A percentile compares a stretch with the other conserved stretches of the same genome.
phyloP scores from a whole-genome alignment of 2,113 vertebrate species.

The Centropus unirufus region DNA sequence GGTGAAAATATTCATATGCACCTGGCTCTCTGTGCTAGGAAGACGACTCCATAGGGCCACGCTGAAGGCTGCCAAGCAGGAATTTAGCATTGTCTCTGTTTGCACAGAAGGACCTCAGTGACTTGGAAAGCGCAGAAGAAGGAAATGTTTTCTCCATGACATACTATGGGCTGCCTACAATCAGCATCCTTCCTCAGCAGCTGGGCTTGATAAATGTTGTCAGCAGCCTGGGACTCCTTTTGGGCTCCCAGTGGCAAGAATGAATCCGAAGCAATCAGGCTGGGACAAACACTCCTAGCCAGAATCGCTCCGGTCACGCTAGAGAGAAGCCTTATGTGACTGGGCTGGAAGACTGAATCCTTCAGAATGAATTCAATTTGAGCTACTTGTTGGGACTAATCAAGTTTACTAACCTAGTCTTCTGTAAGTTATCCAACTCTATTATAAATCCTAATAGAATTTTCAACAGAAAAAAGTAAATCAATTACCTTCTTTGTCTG shows the following conservation, averaged over 20 bases:
- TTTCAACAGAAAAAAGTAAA: neutral
- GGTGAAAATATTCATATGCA: neutral
- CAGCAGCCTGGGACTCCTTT: neutral
- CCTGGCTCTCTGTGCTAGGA: constrained; percentile 8
- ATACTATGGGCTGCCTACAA: neutral
- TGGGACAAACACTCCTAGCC: neutral
- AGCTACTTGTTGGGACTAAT: neutral
- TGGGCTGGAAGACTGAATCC: neutral
- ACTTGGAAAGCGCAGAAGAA: constrained; percentile 44
- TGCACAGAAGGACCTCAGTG: neutral
- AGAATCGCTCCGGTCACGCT: neutral
- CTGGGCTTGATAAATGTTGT: constrained; percentile 31
- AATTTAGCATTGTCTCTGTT: neutral
- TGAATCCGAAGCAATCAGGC: neutral
- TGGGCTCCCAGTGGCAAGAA: neutral
- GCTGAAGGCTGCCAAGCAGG: constrained; percentile 22
- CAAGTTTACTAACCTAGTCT: neutral
- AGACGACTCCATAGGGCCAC: neutral
- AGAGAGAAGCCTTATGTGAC: rapidly evolving
- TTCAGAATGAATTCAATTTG: neutral
- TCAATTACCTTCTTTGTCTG: neutral
- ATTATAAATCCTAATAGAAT: neutral
- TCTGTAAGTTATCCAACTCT: neutral
- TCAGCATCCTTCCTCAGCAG: constrained; percentile 38
- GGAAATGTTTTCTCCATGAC: constrained; percentile 66